Conservation (phyloP, 1,140 invertebrate species). For the Ceratina calcarata region DNA sequence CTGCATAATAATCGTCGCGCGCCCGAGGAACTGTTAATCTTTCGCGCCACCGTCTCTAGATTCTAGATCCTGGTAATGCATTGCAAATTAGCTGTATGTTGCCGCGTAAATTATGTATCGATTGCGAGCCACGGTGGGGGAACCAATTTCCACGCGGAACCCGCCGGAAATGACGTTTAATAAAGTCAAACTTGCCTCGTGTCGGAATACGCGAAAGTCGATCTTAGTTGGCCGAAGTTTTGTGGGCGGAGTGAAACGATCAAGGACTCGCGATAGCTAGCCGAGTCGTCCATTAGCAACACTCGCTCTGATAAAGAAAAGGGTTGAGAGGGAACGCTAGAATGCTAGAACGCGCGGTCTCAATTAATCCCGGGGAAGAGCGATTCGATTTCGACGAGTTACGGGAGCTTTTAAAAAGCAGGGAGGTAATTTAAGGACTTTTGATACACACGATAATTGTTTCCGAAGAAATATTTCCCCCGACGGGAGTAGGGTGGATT, state of each 20-base stretch:
- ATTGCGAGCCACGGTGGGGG: not conserved
- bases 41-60: not conserved
- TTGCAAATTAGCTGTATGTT: conserved; percentile 17
- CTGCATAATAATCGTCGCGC: not conserved
- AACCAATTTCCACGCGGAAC: not conserved
- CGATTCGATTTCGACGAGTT: conserved; percentile 4
- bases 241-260: not conserved
- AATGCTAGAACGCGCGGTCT: too few relatives aligned
- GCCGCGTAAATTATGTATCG: conserved; percentile 12
- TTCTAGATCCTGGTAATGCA: not conserved
- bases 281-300: not conserved
- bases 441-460: conserved; percentile 35
- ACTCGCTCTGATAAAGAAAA: not conserved
- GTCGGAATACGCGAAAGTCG: too few relatives aligned
- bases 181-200: not conserved
- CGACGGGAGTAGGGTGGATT: too few relatives aligned
- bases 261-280: not conserved
- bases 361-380: not conserved
- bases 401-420: not conserved
- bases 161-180: conserved; percentile 5
- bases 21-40: not conserved
- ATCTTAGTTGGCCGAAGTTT: not conserved
- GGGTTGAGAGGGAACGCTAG: not conserved
- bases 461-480: conserved; percentile 5
- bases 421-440: not conserved